A percentile compares a stretch with the other conserved stretches of the same genome.
These are phyloP conservation scores for Drosophila kikkawai DNA, from an alignment of 1,140 invertebrate species.

Conservation along the genomic window DNA sequence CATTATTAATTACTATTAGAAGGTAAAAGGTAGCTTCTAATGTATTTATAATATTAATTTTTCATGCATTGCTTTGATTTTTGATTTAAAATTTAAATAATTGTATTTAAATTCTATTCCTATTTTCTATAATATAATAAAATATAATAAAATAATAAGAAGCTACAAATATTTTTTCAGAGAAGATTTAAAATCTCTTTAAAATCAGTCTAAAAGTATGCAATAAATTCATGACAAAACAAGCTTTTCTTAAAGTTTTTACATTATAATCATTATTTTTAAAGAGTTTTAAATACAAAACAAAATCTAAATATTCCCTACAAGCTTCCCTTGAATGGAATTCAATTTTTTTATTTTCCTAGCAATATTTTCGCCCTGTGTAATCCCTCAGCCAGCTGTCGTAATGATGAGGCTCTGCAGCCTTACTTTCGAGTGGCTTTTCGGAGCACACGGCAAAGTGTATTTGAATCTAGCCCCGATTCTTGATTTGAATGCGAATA, in stretches of 20 bases:
- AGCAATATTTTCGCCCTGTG: constrained; percentile 7
- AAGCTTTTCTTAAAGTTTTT: no score
- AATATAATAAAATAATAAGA: no score
- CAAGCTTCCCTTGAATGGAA: no score
- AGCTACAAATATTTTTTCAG: no score
- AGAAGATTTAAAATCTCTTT: neutral
- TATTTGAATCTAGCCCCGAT: constrained; percentile 23
- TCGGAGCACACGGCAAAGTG: neutral
- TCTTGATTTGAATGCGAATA: constrained; percentile 46
- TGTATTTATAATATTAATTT: no score
- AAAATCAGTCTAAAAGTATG: neutral
- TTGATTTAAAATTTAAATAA: no score
- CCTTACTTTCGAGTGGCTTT: constrained; percentile 28
- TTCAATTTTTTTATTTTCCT: neutral
- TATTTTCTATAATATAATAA: no score
- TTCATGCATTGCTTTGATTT: no score
- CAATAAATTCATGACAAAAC: neutral
- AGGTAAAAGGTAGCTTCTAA: no score
- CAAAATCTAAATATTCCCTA: neutral
- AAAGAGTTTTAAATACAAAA: neutral
- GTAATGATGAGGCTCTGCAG: constrained; percentile 37
- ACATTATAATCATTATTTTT: no score
- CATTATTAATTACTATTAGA: no score
- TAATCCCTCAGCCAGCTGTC: constrained; percentile 17
- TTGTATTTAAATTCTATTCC: no score